These are phyloP conservation scores for Leucoma salicis DNA, from an alignment of 2,888 invertebrate genomes.

Conservation along the genomic window DNA sequence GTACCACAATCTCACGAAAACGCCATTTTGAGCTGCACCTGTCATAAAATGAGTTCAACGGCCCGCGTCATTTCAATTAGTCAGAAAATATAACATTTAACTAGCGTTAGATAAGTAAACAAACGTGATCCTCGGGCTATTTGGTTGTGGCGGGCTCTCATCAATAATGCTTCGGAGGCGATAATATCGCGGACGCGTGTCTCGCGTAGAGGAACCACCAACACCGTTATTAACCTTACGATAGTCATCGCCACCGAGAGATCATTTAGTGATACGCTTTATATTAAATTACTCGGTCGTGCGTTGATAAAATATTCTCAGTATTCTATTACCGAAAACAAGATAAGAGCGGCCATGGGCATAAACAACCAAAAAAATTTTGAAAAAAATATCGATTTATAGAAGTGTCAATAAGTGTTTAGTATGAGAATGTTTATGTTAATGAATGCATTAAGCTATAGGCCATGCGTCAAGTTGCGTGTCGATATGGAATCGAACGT, in stretches of 20 bases:
- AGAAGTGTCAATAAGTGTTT: constrained; percentile 40
- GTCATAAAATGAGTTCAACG: constrained; percentile 69
- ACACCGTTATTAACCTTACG: constrained; percentile 79
- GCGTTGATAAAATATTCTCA: constrained; percentile 78
- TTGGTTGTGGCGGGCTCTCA: constrained; percentile 74
- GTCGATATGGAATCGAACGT: constrained; percentile 59
- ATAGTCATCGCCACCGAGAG: constrained; percentile 74
- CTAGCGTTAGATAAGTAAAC: constrained; percentile 72
- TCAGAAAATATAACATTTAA: constrained; percentile 60
- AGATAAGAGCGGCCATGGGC: constrained; percentile 71
- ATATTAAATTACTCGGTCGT: constrained; percentile 83
- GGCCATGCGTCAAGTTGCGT: constrained; percentile 69
- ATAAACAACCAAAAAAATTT: constrained; percentile 44
- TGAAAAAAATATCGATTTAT: constrained; percentile 36
- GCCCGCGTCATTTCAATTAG: constrained; percentile 66
- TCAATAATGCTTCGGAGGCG: constrained; percentile 77
- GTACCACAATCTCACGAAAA: constrained; percentile 76
- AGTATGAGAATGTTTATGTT: constrained; percentile 52
- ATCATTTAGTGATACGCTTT: constrained; percentile 82
- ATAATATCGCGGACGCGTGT: constrained; percentile 78
- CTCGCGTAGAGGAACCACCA: constrained; percentile 70
- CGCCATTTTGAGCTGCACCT: constrained; percentile 74
- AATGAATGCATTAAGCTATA: constrained; percentile 58
- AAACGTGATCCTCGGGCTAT: constrained; percentile 77
- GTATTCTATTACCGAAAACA: constrained; percentile 80